Evolutionary conservation across 2,797 vertebrate species (phyloP), one percentile per base, ranked within the genome.

Genomic region (Myiotriccus ornatus): DNA sequence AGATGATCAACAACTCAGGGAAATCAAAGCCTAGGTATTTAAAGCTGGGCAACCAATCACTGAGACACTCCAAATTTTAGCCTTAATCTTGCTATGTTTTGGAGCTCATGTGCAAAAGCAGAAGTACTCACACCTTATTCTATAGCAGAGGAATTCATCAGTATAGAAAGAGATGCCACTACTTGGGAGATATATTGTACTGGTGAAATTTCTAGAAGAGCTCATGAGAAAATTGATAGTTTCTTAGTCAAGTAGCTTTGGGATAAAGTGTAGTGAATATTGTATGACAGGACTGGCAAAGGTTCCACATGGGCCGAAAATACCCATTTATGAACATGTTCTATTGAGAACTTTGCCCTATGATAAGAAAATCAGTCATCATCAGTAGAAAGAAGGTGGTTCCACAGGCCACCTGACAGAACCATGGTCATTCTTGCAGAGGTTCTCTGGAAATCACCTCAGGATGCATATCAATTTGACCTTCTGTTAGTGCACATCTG

Each of bases 321-420:
- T 43, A 62, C 7, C 49, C 15, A 41, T 30, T 24, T 80, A 56
- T 3, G 37, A 43, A 69, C 35, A n/a, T 14, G 6, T 2, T 12
- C 2, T 39, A 53, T 50, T 50, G 30, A 93, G 60, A 87, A 53
- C 8, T 3, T 69, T 68, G 21, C 24, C 25, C 3, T 65, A 1
- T 4, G 14, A 32, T 10, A 68, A 56, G 50, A 90, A 65, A 82
- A 35, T 60, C 69, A 32, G 4, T 44, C 21, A 53, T 46, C 15
- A 39, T 32, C 8, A 59, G 37, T 2, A n/a, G 59, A 55, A 57
- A 41, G 19, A 21, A 55, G 35, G 13, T 37, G 37, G 25, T 30
- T 49, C 23, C 2, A 2, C 14, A 71, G 57, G 32, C 50, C 21
- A 71, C 18, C 18, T 35, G 30, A 35, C 0, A 0, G 44, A 12